A percentile compares a stretch with the other conserved stretches of the same genome.
Evolutionary conservation across 1,140 invertebrate genomes (phyloP).

Genomic region (Zaprionus taronus): DNA sequence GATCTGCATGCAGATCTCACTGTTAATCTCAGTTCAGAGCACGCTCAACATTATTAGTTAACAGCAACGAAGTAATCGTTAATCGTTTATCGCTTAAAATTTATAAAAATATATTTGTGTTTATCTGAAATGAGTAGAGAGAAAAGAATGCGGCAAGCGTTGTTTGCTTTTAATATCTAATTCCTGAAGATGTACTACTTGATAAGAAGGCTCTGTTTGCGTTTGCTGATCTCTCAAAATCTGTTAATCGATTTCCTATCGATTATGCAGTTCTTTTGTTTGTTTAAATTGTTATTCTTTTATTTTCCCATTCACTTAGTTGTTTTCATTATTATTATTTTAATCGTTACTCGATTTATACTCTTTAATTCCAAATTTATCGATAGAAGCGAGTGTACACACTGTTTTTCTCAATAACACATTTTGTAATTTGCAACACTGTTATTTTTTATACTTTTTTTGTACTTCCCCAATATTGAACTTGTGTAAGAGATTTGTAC

Average conservation of each 20-base stretch:
- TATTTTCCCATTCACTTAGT: not conserved
- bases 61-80: not conserved
- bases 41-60: slow-evolving; percentile 26
- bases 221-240: not conserved
- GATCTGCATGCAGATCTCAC: not conserved
- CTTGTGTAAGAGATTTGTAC: no score
- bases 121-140: slow-evolving; percentile 1
- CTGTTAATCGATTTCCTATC: not conserved
- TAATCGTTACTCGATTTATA: no score
- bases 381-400: not conserved
- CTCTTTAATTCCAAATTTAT: no score
- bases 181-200: not conserved
- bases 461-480: no score
- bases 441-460: not conserved
- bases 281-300: not conserved
- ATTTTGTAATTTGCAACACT: not conserved
- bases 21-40: slow-evolving; percentile 27
- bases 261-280: not conserved
- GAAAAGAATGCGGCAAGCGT: slow-evolving; percentile 1
- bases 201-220: not conserved
- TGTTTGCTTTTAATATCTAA: slow-evolving; percentile 2
- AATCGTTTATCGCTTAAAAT: slow-evolving; percentile 7
- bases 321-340: not conserved
- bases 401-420: not conserved
- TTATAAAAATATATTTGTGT: not conserved